These are phyloP conservation scores for Ophonus ardosiacus DNA, from an alignment of 2,888 invertebrate species.

Conservation along the genomic window DNA sequence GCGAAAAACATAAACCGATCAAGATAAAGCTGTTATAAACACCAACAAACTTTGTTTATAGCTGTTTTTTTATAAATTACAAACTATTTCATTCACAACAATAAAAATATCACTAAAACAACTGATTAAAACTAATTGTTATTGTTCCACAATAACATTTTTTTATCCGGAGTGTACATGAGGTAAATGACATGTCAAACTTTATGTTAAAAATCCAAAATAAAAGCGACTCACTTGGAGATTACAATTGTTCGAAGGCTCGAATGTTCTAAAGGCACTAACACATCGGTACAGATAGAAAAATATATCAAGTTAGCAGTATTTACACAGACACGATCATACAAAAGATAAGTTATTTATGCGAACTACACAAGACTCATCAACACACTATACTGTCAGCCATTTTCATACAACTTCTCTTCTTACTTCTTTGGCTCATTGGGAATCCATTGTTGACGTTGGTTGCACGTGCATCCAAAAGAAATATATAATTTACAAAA, in stretches of 20 bases:
- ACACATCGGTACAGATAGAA: constrained; percentile 47
- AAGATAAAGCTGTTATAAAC: constrained; percentile 33
- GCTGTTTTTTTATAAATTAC: background rate
- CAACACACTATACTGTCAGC: constrained; percentile 58
- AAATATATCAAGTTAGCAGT: constrained; percentile 55
- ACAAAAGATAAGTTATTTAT: constrained; percentile 60
- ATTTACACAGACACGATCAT: constrained; percentile 55
- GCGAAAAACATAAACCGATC: constrained; percentile 37
- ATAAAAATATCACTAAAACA: constrained; percentile 52
- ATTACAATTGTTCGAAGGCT: constrained; percentile 28
- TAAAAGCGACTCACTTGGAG: constrained; percentile 53
- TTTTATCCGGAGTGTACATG: constrained; percentile 56
- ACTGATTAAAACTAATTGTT: constrained; percentile 48
- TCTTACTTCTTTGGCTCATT: constrained; percentile 43
- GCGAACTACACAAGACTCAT: constrained; percentile 58
- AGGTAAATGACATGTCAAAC: constrained; percentile 64
- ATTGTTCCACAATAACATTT: constrained; percentile 55
- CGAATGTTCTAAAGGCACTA: constrained; percentile 56
- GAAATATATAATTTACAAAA: background rate
- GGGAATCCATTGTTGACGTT: constrained; percentile 12
- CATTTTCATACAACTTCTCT: constrained; percentile 60
- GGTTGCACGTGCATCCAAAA: constrained; percentile 49
- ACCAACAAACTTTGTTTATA: background rate
- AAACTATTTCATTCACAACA: constrained; percentile 36
- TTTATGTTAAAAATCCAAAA: constrained; percentile 62